Evolutionary conservation across 2,797 vertebrate genomes (phyloP).

Genomic region (Thripadectes ignobilis): DNA sequence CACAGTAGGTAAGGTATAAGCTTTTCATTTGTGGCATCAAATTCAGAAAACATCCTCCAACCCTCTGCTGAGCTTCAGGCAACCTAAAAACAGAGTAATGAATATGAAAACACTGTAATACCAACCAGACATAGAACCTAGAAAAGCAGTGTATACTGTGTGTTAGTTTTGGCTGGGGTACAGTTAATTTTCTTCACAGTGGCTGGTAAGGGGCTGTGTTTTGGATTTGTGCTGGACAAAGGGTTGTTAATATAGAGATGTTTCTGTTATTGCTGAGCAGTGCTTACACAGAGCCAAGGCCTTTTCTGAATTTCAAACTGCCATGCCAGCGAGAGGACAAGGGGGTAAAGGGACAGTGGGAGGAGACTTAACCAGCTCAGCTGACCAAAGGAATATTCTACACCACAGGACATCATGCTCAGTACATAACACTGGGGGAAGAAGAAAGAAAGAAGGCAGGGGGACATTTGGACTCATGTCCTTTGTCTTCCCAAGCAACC

Average conservation of each 20-base stretch:
- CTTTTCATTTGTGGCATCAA: conserved; percentile 94
- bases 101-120: background rate
- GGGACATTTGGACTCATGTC: too few relatives aligned
- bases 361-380: background rate
- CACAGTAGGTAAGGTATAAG: conserved; percentile 92
- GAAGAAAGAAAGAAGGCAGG: too few relatives aligned
- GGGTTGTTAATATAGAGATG: too few relatives aligned
- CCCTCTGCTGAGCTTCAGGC: conserved; percentile 92
- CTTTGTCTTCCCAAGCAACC: background rate
- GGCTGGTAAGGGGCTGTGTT: background rate
- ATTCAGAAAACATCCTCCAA: conserved; percentile 94
- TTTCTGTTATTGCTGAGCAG: background rate
- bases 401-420: background rate
- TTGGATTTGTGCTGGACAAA: background rate
- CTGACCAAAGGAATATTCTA: background rate
- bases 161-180: background rate
- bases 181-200: background rate
- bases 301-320: background rate
- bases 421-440: background rate
- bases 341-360: background rate
- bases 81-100: conserved; percentile 76
- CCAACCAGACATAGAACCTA: background rate
- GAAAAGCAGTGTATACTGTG: background rate
- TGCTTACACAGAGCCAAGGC: background rate
- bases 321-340: too few relatives aligned